Evolutionary conservation across 2,888 invertebrate genomes (phyloP).

Genomic region (Lydus trimaculatus): DNA sequence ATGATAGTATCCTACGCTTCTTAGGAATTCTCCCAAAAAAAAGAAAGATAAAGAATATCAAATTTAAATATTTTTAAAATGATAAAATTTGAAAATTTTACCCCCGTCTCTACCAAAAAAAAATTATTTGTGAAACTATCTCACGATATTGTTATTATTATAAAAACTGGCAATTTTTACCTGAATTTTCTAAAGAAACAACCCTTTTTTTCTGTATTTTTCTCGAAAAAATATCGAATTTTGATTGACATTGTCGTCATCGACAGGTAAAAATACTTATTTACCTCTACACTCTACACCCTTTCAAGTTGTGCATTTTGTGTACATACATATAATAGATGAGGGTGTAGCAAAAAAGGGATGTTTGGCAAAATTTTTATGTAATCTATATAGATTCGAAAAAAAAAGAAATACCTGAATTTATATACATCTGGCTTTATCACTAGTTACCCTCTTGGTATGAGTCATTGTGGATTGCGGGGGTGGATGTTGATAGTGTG

Average conservation of each 20-base stretch:
- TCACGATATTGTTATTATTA: background rate
- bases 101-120: background rate
- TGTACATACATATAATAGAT: background rate
- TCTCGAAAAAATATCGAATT: slow-evolving; percentile 4
- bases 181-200: background rate
- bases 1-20: too few relatives aligned
- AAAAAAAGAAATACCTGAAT: background rate
- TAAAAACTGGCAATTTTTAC: background rate
- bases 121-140: background rate
- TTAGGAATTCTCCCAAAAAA: too few relatives aligned
- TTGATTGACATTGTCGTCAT: background rate
- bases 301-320: background rate
- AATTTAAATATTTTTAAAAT: background rate
- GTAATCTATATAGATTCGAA: background rate
- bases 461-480: slow-evolving; percentile 6
- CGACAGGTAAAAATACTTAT: background rate
- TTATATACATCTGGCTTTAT: slow-evolving; percentile 1
- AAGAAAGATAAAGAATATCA: background rate
- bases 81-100: background rate
- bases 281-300: background rate
- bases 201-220: background rate
- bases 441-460: background rate
- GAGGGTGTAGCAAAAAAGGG: too few relatives aligned
- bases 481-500: background rate
- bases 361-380: background rate